These are phyloP conservation scores for Delphinapterus leucas DNA, from an alignment of 2,113 vertebrate species.

Conservation along the genomic window DNA sequence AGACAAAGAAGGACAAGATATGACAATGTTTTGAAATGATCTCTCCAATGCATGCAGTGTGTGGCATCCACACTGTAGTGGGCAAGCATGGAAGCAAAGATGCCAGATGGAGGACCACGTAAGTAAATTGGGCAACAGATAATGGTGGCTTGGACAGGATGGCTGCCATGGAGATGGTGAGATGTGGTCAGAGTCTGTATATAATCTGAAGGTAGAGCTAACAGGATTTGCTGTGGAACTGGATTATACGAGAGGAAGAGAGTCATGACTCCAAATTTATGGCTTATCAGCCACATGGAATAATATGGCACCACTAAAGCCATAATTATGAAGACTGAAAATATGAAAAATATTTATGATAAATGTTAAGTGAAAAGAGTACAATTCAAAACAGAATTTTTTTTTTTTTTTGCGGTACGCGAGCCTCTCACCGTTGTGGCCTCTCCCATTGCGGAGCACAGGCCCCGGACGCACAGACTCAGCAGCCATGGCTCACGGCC, in stretches of 20 bases:
- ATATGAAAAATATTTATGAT: neutral
- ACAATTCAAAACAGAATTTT: neutral
- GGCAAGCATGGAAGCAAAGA: neutral
- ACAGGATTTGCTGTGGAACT: neutral
- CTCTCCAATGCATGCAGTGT: neutral
- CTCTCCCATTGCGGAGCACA: no score
- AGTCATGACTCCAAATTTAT: neutral
- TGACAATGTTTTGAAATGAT: neutral
- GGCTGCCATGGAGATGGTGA: neutral
- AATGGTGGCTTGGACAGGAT: neutral
- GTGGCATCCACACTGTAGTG: no score
- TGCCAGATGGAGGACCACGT: neutral
- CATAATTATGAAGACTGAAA: neutral
- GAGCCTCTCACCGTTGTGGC: no score
- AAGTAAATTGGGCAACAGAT: neutral
- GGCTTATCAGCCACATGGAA: neutral
- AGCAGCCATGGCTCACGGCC: no score
- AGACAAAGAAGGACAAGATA: neutral
- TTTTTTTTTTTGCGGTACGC: no score
- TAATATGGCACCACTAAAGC: neutral
- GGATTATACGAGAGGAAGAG: neutral
- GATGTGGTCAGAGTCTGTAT: neutral
- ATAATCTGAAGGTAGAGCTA: neutral
- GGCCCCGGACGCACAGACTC: no score
- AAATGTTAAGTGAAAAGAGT: neutral